phyloP scores from a whole-genome alignment of 1,140 invertebrate species.

The Muscidifurax raptorellus region DNA sequence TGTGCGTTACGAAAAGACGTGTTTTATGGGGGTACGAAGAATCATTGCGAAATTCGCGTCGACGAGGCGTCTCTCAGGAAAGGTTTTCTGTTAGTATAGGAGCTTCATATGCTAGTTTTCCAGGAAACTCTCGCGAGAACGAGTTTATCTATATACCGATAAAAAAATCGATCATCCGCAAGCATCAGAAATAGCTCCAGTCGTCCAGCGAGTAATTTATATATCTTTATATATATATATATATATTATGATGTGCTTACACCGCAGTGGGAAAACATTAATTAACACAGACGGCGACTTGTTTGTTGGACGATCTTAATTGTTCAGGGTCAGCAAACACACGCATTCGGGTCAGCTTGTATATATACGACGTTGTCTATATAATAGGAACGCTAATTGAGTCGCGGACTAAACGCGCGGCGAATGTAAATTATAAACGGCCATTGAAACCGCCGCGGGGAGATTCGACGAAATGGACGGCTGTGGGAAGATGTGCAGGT shows the following conservation, averaged over 20 bases:
- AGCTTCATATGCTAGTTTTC: no score
- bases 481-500: not conserved
- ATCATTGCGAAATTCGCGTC: no score
- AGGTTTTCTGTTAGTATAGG: no score
- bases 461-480: not conserved
- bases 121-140: no score
- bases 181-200: not conserved
- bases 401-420: not conserved
- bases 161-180: no score
- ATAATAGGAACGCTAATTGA: conserved; percentile 28
- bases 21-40: no score
- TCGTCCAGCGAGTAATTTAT: not conserved
- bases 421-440: conserved; percentile 36
- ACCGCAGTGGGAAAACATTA: conserved; percentile 23
- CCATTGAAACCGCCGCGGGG: not conserved
- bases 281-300: conserved; percentile 11
- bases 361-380: not conserved
- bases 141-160: no score
- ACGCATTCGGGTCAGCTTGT: conserved; percentile 1
- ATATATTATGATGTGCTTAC: no score
- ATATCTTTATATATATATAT: not conserved
- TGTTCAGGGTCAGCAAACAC: conserved; percentile 22
- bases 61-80: not conserved
- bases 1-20: no score
- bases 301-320: conserved; percentile 34